These are phyloP conservation scores for Brachypalpus laphriformis DNA, from an alignment of 2,888 invertebrate genomes.

Conservation along the genomic window DNA sequence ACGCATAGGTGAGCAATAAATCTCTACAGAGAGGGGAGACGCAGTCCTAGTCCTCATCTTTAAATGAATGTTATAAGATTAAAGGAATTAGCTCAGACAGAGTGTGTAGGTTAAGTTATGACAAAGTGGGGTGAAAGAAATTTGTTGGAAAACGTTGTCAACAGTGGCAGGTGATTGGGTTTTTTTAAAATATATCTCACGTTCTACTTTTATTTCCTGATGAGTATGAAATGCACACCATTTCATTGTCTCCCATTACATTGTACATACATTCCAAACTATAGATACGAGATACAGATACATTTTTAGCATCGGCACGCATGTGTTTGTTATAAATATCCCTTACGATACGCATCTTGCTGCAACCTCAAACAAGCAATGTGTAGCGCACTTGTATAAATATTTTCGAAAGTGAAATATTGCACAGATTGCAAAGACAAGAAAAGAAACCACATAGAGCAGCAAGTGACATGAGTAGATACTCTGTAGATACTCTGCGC, in stretches of 20 bases:
- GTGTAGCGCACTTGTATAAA: slow-evolving; percentile 46
- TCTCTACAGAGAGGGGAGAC: neutral
- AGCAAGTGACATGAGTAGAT: slow-evolving; percentile 46
- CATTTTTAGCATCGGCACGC: neutral
- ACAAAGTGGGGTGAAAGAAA: slow-evolving; percentile 1
- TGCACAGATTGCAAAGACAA: slow-evolving; percentile 19
- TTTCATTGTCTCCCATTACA: neutral
- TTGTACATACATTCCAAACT: neutral
- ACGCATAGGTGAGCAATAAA: slow-evolving; percentile 31
- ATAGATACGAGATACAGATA: neutral
- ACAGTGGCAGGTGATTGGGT: neutral
- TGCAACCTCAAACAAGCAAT: slow-evolving; percentile 15
- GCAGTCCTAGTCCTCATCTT: neutral
- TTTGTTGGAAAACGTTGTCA: neutral
- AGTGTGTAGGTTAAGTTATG: neutral
- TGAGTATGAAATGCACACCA: slow-evolving; percentile 13
- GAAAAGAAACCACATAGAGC: slow-evolving; percentile 26
- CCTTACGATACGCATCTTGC: slow-evolving; percentile 2
- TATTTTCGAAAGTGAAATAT: slow-evolving; percentile 56
- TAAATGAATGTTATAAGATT: neutral
- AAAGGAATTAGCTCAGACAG: neutral
- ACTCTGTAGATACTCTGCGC: neutral
- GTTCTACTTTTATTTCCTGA: slow-evolving; percentile 5
- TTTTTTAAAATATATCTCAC: slow-evolving; percentile 17
- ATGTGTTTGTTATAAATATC: slow-evolving; percentile 20